A percentile compares a stretch with the other conserved stretches of the same genome.
Conservation (phyloP, 2,888 invertebrate genomes). For the Nomada ruficornis region DNA sequence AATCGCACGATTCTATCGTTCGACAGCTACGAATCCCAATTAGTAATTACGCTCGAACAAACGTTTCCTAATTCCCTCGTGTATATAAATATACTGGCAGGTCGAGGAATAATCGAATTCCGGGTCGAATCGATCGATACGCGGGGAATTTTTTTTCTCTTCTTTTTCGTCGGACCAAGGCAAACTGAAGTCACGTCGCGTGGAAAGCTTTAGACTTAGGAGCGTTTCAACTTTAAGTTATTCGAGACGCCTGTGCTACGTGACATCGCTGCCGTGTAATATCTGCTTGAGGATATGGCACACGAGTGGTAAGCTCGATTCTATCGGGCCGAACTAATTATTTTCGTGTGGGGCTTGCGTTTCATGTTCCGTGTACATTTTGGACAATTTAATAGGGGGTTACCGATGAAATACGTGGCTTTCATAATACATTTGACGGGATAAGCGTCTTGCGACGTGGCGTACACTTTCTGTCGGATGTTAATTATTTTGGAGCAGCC, state of each 20-base stretch:
- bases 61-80: neutral
- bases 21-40: neutral
- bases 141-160: neutral
- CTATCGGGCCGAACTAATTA: constrained; percentile 11
- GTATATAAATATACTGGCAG: neutral
- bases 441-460: neutral
- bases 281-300: neutral
- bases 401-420: neutral
- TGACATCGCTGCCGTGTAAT: constrained; percentile 28
- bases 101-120: neutral
- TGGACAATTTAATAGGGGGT: neutral
- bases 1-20: neutral
- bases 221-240: constrained; percentile 22
- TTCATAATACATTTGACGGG: neutral
- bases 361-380: neutral
- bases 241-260: constrained; percentile 28
- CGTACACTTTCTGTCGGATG: no score
- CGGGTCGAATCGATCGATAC: neutral
- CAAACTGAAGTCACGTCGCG: constrained; percentile 7
- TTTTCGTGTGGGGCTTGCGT: neutral
- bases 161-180: neutral
- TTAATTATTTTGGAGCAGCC: no score
- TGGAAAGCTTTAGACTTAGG: constrained; percentile 15
- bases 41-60: neutral
- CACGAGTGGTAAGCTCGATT: constrained; percentile 3